Conservation (phyloP, 30 jellyfish, hydroid and myxozoan species). For the Clytia hemisphaerica region DNA sequence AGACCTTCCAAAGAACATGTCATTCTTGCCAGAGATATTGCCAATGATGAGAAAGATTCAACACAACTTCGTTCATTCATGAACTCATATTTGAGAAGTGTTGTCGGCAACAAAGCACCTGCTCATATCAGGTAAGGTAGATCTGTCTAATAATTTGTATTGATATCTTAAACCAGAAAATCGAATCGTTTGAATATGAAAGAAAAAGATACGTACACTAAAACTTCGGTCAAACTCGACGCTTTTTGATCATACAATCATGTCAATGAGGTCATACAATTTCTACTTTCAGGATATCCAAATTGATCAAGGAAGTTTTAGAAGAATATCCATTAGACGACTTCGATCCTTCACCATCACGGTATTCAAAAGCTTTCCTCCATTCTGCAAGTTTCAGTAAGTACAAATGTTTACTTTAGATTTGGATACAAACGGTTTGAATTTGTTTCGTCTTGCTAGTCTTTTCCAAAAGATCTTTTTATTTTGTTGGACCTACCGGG, state of each 20-base stretch:
- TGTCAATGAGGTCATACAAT: neutral
- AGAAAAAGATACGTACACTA: no score
- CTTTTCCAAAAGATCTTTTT: no score
- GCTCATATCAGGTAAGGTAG: slow-evolving; percentile 42
- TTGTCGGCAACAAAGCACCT: slow-evolving; percentile 41
- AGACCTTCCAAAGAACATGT: slow-evolving; percentile 57
- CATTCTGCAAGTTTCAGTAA: slow-evolving; percentile 41
- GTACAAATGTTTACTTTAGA: no score
- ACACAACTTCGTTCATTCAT: slow-evolving; percentile 74
- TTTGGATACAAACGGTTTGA: no score
- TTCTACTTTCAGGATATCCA: slow-evolving; percentile 29
- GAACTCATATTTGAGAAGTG: slow-evolving; percentile 46
- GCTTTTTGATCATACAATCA: no score
- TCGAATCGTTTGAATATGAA: no score
- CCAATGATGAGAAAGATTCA: slow-evolving; percentile 73
- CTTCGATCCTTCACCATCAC: slow-evolving; percentile 58
- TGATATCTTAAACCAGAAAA: no score
- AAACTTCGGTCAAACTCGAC: no score
- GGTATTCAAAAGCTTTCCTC: slow-evolving; percentile 55
- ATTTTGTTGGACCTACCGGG: no score
- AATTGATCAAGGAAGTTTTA: slow-evolving; percentile 35
- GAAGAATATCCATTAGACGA: slow-evolving; percentile 27
- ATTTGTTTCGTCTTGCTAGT: no score
- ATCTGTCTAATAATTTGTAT: neutral
- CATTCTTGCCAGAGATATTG: slow-evolving; percentile 63